Evolutionary conservation across 2,113 vertebrate genomes (phyloP), one percentile per base, ranked within the genome.

Genomic region (Muntiacus reevesi): DNA sequence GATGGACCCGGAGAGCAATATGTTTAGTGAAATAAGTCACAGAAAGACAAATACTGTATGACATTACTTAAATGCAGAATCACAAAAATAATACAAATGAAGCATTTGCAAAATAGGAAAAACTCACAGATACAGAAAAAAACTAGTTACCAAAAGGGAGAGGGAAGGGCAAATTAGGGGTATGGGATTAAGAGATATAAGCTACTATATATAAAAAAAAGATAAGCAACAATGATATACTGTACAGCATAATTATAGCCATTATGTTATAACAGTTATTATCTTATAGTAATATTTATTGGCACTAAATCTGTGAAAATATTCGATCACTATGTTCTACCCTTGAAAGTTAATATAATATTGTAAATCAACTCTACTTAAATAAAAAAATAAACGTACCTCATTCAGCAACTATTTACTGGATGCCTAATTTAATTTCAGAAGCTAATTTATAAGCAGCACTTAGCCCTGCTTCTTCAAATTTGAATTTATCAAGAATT

Each of bases 361-460:
- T 1, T 83, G 21, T 83, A 83, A 83, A 55, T 83, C 81, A 83
- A 83, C 30, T 33, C 19, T 7, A 82, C 47, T 54, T 82, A 30
- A 52, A 81, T 21, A 12, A 82, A 52, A 82, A 52, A 52, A 82
- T 50, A 92, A 81, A 9, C 30, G 23, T 59, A 74, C 33, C 90
- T 90, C 28, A 23, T 36, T 94, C 43, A 91, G 21, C 33, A 96
- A 85, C 60, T 84, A 95, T 92, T 86, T 82, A 89, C 40, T 40
- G 11, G n/a, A 55, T 59, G 30, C 57, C 60, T 84, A 74, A 62
- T 71, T 95, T 89, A 94, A 94, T 64, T 95, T 94, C 92, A 82
- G 82, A 87, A 85, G 64, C 28, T 86, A 96, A 84, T 74, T 88
- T 81, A 94, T 74, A 94, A 88, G 67, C 85, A 95, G 14, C 40